A percentile compares a stretch with the other conserved stretches of the same genome.
Conservation (phyloP, 2,797 vertebrate genomes). For the Amphiprion clarkii region DNA sequence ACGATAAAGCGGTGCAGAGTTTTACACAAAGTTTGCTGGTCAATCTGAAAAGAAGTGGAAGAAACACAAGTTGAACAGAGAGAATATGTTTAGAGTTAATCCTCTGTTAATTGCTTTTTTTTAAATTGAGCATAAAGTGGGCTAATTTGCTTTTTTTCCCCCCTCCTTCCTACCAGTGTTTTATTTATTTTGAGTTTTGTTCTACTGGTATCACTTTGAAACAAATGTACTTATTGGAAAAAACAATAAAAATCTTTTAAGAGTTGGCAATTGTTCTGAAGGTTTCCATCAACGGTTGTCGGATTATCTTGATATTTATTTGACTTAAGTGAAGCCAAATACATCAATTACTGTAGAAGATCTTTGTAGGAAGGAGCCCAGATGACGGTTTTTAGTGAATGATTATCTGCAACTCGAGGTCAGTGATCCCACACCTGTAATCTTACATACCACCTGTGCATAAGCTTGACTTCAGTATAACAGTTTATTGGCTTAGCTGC, state of each 20-base stretch:
- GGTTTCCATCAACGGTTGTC: no score
- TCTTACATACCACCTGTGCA: no score
- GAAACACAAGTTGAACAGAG: slow-evolving; percentile 54
- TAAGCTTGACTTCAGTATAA: no score
- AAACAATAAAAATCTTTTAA: slow-evolving; percentile 73
- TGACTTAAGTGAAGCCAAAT: no score
- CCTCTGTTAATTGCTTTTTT: slow-evolving; percentile 62
- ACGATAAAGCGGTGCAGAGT: slow-evolving; percentile 90
- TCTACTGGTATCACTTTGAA: slow-evolving; percentile 93
- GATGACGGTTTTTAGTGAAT: no score
- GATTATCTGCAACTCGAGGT: no score
- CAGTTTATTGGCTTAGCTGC: no score
- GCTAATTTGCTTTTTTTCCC: slow-evolving; percentile 71
- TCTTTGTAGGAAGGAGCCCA: no score
- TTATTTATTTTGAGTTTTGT: slow-evolving; percentile 93
- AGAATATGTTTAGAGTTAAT: slow-evolving; percentile 54
- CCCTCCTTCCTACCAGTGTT: slow-evolving; percentile 77
- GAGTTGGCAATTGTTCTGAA: slow-evolving; percentile 39
- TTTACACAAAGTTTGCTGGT: slow-evolving; percentile 85
- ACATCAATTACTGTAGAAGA: no score
- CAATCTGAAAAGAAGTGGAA: slow-evolving; percentile 71
- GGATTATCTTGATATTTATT: no score
- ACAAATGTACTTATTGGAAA: slow-evolving; percentile 88
- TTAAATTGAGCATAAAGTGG: slow-evolving; percentile 83
- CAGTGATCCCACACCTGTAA: no score